phyloP scores from a whole-genome alignment of 2,888 invertebrate species.

The Malacosoma neustria region DNA sequence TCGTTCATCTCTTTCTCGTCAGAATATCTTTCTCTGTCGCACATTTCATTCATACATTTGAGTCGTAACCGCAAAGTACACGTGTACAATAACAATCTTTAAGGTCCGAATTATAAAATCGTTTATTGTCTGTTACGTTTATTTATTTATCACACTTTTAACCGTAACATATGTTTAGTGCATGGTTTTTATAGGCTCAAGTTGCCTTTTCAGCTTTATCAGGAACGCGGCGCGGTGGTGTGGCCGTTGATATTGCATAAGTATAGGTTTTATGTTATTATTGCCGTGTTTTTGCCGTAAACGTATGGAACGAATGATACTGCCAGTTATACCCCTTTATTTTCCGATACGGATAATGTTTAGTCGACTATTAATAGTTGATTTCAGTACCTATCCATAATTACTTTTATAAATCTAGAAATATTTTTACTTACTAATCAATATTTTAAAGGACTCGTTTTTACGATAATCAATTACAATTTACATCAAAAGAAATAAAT shows the following conservation, averaged over 20 bases:
- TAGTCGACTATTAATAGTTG: constrained; percentile 47
- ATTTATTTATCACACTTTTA: constrained; percentile 67
- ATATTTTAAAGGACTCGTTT: no score
- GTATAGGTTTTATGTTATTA: constrained; percentile 73
- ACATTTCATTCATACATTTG: constrained; percentile 59
- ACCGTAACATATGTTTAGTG: constrained; percentile 66
- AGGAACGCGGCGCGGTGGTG: constrained; percentile 70
- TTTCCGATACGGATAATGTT: constrained; percentile 46
- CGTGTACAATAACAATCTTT: constrained; percentile 70
- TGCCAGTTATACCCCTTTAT: constrained; percentile 54
- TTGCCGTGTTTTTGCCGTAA: constrained; percentile 70
- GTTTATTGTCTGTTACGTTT: constrained; percentile 64
- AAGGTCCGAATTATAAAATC: constrained; percentile 60
- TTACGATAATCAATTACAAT: no score
- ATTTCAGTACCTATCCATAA: constrained; percentile 19
- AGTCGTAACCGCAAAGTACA: constrained; percentile 58
- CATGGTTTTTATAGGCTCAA: constrained; percentile 74
- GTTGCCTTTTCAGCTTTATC: constrained; percentile 76
- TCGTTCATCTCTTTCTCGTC: constrained; percentile 38
- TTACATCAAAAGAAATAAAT: no score
- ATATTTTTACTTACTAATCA: no score
- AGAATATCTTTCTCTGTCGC: constrained; percentile 37
- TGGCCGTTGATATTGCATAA: constrained; percentile 73
- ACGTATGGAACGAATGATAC: constrained; percentile 66
- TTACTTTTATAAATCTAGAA: constrained; percentile 1